phyloP scores from a whole-genome alignment of 2,797 vertebrate genomes.

The Manis crassicaudata region DNA sequence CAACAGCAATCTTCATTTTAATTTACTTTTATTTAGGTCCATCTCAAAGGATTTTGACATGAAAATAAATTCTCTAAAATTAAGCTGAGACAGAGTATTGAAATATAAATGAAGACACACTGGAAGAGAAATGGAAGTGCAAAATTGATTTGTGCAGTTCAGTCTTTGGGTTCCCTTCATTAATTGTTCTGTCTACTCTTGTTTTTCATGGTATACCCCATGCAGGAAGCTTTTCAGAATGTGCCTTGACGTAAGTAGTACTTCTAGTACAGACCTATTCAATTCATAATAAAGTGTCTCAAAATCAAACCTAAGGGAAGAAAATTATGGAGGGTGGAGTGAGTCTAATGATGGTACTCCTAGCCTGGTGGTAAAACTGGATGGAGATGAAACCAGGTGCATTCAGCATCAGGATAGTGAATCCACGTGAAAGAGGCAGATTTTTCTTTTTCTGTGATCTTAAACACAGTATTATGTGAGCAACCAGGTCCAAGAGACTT shows the following conservation, averaged over 20 bases:
- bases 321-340: neutral
- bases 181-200: conserved; percentile 69
- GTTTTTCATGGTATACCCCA: conserved; percentile 62
- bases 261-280: neutral
- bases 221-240: conserved; percentile 30
- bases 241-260: neutral
- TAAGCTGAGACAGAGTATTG: conserved; percentile 47
- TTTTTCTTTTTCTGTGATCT: neutral
- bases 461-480: neutral
- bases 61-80: conserved; percentile 71
- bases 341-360: neutral
- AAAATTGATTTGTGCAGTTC: conserved; percentile 60
- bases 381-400: neutral
- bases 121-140: conserved; percentile 44
- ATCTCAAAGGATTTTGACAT: conserved; percentile 55
- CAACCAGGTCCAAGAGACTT: neutral
- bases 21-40: conserved; percentile 68
- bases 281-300: neutral
- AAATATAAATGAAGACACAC: conserved; percentile 72
- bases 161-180: conserved; percentile 25
- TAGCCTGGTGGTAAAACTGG: neutral
- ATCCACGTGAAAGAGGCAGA: neutral
- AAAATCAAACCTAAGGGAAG: neutral
- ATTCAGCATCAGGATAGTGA: neutral
- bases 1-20: conserved; percentile 57